A percentile compares a stretch with the other conserved stretches of the same genome.
Conservation (phyloP, 2,888 invertebrate genomes). For the Macropis europaea region DNA sequence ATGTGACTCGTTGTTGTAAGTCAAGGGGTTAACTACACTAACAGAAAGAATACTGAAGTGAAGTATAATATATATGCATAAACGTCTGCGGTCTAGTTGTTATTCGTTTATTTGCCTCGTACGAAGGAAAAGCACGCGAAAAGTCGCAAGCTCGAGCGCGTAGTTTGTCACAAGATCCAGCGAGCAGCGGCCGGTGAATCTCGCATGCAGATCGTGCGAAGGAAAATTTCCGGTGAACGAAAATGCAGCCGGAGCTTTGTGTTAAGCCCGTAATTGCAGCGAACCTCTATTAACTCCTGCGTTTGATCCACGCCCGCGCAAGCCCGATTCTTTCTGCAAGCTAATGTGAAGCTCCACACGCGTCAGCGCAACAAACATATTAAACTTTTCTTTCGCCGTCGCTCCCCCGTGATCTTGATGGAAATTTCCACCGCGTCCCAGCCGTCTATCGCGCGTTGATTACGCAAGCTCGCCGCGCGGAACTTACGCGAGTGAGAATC, state of each 20-base stretch:
- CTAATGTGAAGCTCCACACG: conserved; percentile 26
- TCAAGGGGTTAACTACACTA: no score
- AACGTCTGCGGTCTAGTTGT: no score
- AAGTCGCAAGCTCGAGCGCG: no score
- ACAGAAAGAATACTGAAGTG: no score
- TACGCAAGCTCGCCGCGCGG: not conserved
- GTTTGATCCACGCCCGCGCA: conserved; percentile 50
- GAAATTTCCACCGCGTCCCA: conserved; percentile 9
- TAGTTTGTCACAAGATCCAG: no score
- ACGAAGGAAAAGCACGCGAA: no score
- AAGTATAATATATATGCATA: no score
- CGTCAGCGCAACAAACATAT: conserved; percentile 39
- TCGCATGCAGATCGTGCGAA: conserved; percentile 13
- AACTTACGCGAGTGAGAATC: no score
- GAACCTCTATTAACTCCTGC: conserved; percentile 48
- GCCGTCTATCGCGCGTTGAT: conserved; percentile 11
- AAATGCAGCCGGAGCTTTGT: conserved; percentile 27
- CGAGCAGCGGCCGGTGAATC: conserved; percentile 2
- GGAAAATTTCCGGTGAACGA: conserved; percentile 44
- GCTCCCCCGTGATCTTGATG: conserved; percentile 12
- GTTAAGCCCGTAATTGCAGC: conserved; percentile 48
- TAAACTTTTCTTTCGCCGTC: conserved; percentile 34
- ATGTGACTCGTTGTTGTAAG: no score
- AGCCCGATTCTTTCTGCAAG: conserved; percentile 52
- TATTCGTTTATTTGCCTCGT: no score